A percentile compares a stretch with the other conserved stretches of the same genome.
phyloP scores from a whole-genome alignment of 1,140 invertebrate genomes.

The Helicoverpa zea region DNA sequence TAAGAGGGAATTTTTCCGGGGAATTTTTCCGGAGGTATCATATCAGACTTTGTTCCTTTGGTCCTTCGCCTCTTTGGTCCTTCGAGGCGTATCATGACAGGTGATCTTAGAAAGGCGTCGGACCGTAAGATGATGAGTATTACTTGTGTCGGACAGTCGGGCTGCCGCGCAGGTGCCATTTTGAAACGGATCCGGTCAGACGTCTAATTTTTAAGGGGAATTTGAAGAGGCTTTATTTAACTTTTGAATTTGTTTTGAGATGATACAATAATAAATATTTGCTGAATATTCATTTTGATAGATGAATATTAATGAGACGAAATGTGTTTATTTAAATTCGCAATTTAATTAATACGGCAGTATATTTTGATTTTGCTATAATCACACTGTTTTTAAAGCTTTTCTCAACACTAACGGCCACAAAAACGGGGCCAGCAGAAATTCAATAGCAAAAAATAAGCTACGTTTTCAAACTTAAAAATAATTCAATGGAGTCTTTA shows the following conservation, averaged over 20 bases:
- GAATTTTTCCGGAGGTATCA: slow-evolving; percentile 12
- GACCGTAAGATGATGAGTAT: slow-evolving; percentile 1
- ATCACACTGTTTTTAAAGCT: no score
- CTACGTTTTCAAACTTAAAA: slow-evolving; percentile 3
- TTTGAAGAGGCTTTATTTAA: no score
- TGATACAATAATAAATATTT: no score
- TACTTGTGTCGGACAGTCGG: slow-evolving; percentile 14
- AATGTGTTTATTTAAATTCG: no score
- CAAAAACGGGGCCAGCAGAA: not conserved
- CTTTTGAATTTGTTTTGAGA: no score
- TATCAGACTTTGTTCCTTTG: not conserved
- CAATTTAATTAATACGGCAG: no score
- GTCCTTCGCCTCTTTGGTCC: not conserved
- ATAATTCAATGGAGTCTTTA: slow-evolving; percentile 37
- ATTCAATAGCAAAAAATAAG: not conserved
- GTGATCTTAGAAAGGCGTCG: slow-evolving; percentile 32
- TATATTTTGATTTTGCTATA: no score
- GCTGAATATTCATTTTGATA: no score
- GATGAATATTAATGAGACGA: no score
- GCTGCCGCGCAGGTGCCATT: not conserved
- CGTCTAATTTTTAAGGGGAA: not conserved
- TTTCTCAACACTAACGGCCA: no score
- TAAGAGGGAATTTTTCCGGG: slow-evolving; percentile 19
- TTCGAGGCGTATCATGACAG: slow-evolving; percentile 25
- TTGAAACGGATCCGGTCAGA: slow-evolving; percentile 1